These are phyloP conservation scores for Galago senegalensis DNA, from an alignment of 2,797 vertebrate genomes.

Conservation along the genomic window DNA sequence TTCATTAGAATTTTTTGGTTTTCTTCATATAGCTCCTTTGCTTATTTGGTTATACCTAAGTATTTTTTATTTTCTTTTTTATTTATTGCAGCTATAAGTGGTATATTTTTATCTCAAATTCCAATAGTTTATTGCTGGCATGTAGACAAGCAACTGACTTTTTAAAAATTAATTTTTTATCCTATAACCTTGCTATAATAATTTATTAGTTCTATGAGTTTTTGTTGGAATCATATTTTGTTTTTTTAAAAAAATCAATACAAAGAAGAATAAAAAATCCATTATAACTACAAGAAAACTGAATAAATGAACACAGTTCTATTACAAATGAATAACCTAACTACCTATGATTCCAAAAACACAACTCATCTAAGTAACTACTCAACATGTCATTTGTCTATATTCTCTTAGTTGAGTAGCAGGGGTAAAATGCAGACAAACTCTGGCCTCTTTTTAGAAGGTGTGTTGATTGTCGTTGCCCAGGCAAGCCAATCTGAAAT, in stretches of 20 bases:
- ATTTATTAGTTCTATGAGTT: background rate
- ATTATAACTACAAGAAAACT: conserved; percentile 27
- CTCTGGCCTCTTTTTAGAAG: background rate
- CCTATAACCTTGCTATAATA: background rate
- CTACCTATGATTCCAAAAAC: background rate
- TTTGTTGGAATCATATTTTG: background rate
- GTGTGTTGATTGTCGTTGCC: background rate
- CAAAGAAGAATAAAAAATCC: background rate
- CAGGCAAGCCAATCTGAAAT: background rate
- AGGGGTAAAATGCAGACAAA: background rate
- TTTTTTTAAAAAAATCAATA: background rate
- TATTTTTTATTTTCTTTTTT: background rate
- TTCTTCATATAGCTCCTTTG: background rate
- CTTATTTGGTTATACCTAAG: background rate
- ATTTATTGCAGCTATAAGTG: background rate
- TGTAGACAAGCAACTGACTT: background rate
- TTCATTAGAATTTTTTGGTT: background rate
- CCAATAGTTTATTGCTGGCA: background rate
- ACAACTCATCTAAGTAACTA: background rate
- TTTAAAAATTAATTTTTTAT: background rate
- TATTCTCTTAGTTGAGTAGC: background rate
- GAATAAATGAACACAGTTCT: conserved; percentile 4
- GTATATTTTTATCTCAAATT: conserved; percentile 33
- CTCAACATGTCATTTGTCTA: background rate
- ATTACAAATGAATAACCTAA: background rate